Evolutionary conservation across 2,113 vertebrate species (phyloP), one percentile per base, ranked within the genome.

Genomic region (Acanthochromis polyacanthus): DNA sequence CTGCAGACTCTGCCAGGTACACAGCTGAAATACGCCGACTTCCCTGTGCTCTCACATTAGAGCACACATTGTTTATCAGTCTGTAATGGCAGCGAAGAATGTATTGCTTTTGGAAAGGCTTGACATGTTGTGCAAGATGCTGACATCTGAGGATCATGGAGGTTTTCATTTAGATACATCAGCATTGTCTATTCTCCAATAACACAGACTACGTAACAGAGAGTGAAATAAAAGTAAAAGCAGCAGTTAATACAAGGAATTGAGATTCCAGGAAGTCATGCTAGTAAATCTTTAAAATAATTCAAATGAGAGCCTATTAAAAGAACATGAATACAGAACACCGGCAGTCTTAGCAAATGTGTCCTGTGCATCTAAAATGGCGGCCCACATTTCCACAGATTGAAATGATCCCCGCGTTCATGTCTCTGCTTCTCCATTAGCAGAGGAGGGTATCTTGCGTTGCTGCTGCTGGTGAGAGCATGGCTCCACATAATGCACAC

Each of bases 1-100:
- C 89, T 81, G 78, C 88, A 83, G 82, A 71, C 82, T 80, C 60
- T 91, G 90, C 91, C 91, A 92, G 92, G 82, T 86, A 90, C 85
- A 85, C 88, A 83, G 83, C 75, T 86, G 85, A 92, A 76, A 86
- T 51, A 36, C 59, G 45, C 71, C 22, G 38, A 78, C 72, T 59
- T 70, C 88, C 80, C 52, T 66, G 52, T 61, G 81, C 63, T 30
- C 71, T 74, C 85, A 81, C 78, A 79, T 88, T 85, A 80, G 71
- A 85, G 78, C 80, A 72, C 82, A 87, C 48, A 57, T 65, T 90
- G 83, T 89, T 87, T 78, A 80, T 85, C 80, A 81, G 63, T 51
- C 68, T 66, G 64, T 60, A 72, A 84, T 84, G 79, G 80, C 77
- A 75, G 72, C 60, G 25, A 50, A 50, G 59, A 83, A 79, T 12